Conservation (phyloP, 2,797 vertebrate species). For the Lepilemur septentrionalis region DNA sequence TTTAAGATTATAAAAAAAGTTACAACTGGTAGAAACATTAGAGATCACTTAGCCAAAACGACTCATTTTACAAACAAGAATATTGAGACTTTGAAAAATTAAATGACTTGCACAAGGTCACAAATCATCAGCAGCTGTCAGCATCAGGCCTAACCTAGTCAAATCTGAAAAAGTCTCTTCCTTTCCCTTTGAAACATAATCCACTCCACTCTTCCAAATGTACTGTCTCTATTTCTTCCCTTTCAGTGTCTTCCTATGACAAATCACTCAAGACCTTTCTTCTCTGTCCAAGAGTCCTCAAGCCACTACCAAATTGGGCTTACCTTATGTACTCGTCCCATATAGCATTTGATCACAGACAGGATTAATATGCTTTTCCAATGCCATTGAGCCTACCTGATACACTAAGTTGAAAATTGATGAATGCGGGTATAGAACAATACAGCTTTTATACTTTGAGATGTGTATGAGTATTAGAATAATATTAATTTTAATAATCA, state of each 20-base stretch:
- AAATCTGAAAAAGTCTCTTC: conserved; percentile 40
- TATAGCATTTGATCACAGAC: not conserved
- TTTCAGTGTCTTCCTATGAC: not conserved
- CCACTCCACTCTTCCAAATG: not conserved
- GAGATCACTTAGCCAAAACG: not conserved
- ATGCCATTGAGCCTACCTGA: not conserved
- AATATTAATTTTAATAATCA: conserved; percentile 46
- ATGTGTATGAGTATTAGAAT: not conserved
- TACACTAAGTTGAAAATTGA: conserved; percentile 1
- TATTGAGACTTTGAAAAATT: conserved; percentile 38
- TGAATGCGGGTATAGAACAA: not conserved
- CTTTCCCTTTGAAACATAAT: conserved; percentile 71
- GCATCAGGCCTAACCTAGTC: not conserved
- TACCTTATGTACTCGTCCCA: not conserved
- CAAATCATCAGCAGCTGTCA: conserved; percentile 70
- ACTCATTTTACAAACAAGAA: conserved; percentile 60
- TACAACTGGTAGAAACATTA: conserved; percentile 47
- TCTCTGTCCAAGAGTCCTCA: conserved; percentile 23
- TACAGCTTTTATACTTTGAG: conserved; percentile 8
- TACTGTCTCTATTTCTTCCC: not conserved
- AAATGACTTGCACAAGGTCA: conserved; percentile 55
- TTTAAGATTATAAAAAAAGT: not conserved
- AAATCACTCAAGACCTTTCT: conserved; percentile 50
- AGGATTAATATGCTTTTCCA: conserved; percentile 27
- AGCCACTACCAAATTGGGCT: not conserved